These are phyloP conservation scores for Chaetodon trifasciatus DNA, from an alignment of 2,797 vertebrate genomes.

Conservation along the genomic window DNA sequence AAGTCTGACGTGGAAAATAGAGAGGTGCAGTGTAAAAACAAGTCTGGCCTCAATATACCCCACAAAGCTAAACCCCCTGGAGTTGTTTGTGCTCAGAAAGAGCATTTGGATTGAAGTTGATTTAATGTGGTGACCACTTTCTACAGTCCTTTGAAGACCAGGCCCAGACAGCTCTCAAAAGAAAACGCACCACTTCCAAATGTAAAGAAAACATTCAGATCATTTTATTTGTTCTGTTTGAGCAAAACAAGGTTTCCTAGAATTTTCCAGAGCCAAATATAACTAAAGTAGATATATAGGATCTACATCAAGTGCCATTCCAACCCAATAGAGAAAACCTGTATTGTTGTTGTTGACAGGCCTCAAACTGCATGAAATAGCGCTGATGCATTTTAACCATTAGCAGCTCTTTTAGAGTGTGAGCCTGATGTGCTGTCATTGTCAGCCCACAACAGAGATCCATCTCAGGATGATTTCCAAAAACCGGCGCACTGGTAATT, in stretches of 20 bases:
- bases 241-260: conserved; percentile 24
- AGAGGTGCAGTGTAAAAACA: conserved; percentile 50
- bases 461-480: conserved; percentile 30
- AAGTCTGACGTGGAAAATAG: conserved; percentile 37
- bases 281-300: conserved; percentile 3
- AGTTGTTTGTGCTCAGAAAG: conserved; percentile 62
- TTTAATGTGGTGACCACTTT: conserved; percentile 54
- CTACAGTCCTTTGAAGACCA: conserved; percentile 51
- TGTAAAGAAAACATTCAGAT: conserved; percentile 27
- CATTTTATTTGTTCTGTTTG: conserved; percentile 18
- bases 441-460: conserved; percentile 35
- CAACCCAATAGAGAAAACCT: not conserved
- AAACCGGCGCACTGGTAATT: not conserved
- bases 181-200: conserved; percentile 31
- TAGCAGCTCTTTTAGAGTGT: not conserved
- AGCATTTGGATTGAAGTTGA: conserved; percentile 54
- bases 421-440: conserved; percentile 32
- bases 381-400: not conserved
- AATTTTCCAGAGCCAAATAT: not conserved
- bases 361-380: not conserved
- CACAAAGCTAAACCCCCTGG: conserved; percentile 39
- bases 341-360: not conserved
- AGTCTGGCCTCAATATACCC: conserved; percentile 61
- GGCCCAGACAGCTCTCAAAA: conserved; percentile 31
- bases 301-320: conserved; percentile 13